Conservation (phyloP, 2,113 vertebrate genomes). For the Nettapus auritus region DNA sequence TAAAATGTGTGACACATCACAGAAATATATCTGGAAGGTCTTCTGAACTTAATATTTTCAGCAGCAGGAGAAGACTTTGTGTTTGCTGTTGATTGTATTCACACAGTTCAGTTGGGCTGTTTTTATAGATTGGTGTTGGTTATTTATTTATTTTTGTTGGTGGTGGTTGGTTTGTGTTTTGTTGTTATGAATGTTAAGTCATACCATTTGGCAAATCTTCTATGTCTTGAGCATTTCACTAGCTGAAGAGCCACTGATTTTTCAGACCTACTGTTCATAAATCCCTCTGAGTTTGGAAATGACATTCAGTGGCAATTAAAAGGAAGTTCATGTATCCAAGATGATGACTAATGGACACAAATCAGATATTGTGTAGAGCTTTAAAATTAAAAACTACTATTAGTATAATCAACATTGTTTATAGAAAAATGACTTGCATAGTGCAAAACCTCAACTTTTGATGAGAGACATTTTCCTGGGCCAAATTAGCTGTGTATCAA, state of each 20-base stretch:
- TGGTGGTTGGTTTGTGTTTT: not conserved
- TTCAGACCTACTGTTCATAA: slow-evolving; percentile 4
- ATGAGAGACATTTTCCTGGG: not conserved
- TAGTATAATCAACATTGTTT: not conserved
- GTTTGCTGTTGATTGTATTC: not conserved
- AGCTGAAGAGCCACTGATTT: not conserved
- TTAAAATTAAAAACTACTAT: not conserved
- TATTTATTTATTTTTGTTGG: not conserved
- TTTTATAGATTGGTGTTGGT: not conserved
- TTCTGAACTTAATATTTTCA: not conserved
- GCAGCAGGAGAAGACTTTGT: not conserved
- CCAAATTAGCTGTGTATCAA: not conserved
- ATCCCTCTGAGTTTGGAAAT: not conserved
- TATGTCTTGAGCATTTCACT: not conserved
- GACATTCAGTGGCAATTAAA: not conserved
- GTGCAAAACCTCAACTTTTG: not conserved
- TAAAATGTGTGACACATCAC: not conserved
- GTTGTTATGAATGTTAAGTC: not conserved
- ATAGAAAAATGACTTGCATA: not conserved
- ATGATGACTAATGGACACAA: not conserved
- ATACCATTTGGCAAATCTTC: not conserved
- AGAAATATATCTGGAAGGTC: not conserved
- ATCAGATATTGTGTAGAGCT: not conserved
- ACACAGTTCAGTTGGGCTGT: not conserved
- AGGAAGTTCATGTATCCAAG: not conserved